Percentiles rank a stretch among this genome's conserved stretches.
These are phyloP conservation scores for Drosophila ercepeae DNA, from an alignment of 1,140 invertebrate species.

Conservation along the genomic window DNA sequence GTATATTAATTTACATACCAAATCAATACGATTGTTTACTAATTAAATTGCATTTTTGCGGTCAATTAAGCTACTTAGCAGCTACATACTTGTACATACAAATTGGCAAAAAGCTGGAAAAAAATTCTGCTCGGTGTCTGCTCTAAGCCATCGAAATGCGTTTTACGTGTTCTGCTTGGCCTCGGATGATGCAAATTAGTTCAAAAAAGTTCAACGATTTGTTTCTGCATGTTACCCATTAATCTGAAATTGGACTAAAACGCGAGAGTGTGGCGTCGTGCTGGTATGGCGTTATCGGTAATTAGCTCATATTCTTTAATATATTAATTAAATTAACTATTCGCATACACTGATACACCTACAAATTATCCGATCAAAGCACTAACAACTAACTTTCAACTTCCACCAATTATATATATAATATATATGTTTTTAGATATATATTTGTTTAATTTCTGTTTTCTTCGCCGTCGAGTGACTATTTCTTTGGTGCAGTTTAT, in stretches of 20 bases:
- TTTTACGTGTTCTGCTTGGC: constrained; percentile 11
- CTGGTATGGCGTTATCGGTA: constrained; percentile 51
- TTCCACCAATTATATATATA: constrained; percentile 17
- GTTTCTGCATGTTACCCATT: neutral
- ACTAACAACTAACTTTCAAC: constrained; percentile 1
- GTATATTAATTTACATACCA: constrained; percentile 58
- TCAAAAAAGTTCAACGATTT: constrained; percentile 9
- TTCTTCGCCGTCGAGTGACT: constrained; percentile 26
- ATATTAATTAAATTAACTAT: constrained; percentile 72
- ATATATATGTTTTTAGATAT: neutral
- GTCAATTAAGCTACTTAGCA: constrained; percentile 66
- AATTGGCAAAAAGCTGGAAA: constrained; percentile 74
- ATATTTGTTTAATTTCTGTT: constrained; percentile 10
- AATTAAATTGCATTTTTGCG: constrained; percentile 46
- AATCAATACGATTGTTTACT: constrained; percentile 51
- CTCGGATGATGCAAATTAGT: constrained; percentile 56
- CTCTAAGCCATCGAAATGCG: constrained; percentile 35
- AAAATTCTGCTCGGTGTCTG: constrained; percentile 20
- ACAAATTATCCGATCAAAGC: constrained; percentile 16
- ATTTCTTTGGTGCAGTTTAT: constrained; percentile 70
- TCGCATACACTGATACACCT: constrained; percentile 31
- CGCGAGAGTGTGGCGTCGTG: constrained; percentile 13
- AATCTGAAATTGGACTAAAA: constrained; percentile 25
- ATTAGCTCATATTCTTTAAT: constrained; percentile 54
- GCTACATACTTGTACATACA: constrained; percentile 71